Evolutionary conservation across 1,140 invertebrate species (phyloP).

Genomic region (Eriocheir sinensis): DNA sequence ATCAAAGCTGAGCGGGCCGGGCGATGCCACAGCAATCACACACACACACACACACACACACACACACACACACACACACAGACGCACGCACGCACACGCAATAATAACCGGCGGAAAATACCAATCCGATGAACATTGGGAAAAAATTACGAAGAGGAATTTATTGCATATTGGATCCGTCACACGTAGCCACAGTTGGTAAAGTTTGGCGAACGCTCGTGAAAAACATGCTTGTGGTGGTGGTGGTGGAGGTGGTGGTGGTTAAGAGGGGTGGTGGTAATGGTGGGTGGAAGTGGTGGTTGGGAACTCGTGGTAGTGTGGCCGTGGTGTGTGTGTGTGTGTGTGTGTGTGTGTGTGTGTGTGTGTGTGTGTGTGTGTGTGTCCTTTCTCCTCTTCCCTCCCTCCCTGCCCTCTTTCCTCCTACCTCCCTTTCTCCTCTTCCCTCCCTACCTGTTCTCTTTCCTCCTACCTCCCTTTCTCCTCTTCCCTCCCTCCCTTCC

Average conservation of each 20-base stretch:
- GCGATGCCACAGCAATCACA: slow-evolving; percentile 44
- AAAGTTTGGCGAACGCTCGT: slow-evolving; percentile 32
- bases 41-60: slow-evolving; percentile 22
- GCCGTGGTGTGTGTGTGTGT: neutral
- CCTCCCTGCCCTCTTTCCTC: neutral
- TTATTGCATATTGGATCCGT: slow-evolving; percentile 66
- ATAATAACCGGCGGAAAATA: slow-evolving; percentile 62
- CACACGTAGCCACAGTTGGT: slow-evolving; percentile 44
- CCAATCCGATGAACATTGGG: slow-evolving; percentile 63
- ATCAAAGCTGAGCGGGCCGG: slow-evolving; percentile 44
- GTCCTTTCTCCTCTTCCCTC: neutral
- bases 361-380: slow-evolving; percentile 13
- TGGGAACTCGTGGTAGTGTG: neutral
- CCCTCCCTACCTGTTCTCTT: neutral
- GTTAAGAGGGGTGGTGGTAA: neutral
- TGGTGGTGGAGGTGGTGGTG: neutral
- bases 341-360: slow-evolving; percentile 11
- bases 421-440: neutral
- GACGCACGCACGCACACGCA: slow-evolving; percentile 28
- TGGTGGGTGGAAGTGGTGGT: neutral
- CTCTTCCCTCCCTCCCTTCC: neutral
- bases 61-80: neutral
- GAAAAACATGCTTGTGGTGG: slow-evolving; percentile 50
- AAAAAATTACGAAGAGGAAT: slow-evolving; percentile 61
- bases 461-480: too few species aligned